phyloP scores from a whole-genome alignment of 2,888 invertebrate species.

The Merodon equestris region DNA sequence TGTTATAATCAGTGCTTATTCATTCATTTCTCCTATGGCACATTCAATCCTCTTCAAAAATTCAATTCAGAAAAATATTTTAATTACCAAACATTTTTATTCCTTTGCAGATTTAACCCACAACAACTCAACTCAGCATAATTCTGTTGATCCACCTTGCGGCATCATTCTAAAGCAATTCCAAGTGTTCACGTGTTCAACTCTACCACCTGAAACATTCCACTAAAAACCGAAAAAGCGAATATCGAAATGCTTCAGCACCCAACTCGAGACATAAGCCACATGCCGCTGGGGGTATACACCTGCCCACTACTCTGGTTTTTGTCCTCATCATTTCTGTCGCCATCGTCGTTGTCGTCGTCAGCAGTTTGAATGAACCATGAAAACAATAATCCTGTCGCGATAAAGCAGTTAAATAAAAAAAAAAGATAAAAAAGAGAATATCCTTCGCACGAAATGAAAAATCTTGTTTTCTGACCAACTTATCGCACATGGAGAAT shows the following conservation, averaged over 20 bases:
- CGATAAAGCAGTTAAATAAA: conserved; percentile 20
- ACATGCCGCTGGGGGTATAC: not conserved
- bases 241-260: conserved; percentile 41
- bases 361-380: conserved; percentile 50
- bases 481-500: conserved; percentile 57
- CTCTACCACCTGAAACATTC: conserved; percentile 48
- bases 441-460: conserved; percentile 40
- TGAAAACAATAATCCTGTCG: conserved; percentile 57
- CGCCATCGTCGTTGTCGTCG: conserved; percentile 29
- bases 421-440: conserved; percentile 32
- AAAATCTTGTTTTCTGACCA: conserved; percentile 67
- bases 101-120: conserved; percentile 45
- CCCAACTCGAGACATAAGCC: conserved; percentile 4
- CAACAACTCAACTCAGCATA: not conserved
- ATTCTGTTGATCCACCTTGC: conserved; percentile 45
- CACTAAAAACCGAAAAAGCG: conserved; percentile 12
- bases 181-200: conserved; percentile 43
- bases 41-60: no score
- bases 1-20: no score
- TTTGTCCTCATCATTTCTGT: conserved; percentile 12
- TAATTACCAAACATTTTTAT: conserved; percentile 28
- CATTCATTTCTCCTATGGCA: no score
- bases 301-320: conserved; percentile 29
- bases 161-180: conserved; percentile 50
- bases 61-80: not conserved